These are phyloP conservation scores for Parochlus steinenii DNA, from an alignment of 2,888 invertebrate genomes.

Conservation along the genomic window DNA sequence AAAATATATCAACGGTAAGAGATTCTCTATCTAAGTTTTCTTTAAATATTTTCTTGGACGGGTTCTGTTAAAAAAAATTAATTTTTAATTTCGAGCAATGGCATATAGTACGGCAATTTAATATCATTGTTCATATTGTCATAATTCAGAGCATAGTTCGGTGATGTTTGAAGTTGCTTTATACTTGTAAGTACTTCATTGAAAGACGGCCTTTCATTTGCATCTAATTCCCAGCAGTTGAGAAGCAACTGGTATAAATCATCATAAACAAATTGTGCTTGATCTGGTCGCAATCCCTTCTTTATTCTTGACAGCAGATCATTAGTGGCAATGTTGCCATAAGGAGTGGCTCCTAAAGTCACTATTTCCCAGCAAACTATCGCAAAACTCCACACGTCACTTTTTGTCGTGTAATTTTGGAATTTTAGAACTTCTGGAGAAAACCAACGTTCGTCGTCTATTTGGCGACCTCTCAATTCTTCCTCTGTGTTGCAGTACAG, in stretches of 20 bases:
- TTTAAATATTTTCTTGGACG: background rate
- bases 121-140: constrained; percentile 20
- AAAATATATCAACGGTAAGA: too few relatives aligned
- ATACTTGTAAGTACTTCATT: constrained; percentile 36
- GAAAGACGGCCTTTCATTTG: constrained; percentile 62
- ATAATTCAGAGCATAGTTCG: constrained; percentile 26
- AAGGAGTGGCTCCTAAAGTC: constrained; percentile 61
- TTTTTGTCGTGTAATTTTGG: constrained; percentile 48
- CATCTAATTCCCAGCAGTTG: constrained; percentile 72
- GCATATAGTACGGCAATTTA: constrained; percentile 27
- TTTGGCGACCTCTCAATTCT: constrained; percentile 42
- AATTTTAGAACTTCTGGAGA: constrained; percentile 60
- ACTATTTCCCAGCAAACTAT: constrained; percentile 70
- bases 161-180: constrained; percentile 27
- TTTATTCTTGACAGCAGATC: constrained; percentile 51
- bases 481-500: constrained; percentile 43
- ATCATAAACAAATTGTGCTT: constrained; percentile 56
- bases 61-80: constrained; percentile 11
- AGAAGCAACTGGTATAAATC: constrained; percentile 66
- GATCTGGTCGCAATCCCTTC: constrained; percentile 53
- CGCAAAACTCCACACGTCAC: constrained; percentile 73
- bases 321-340: constrained; percentile 45
- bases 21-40: constrained; percentile 1
- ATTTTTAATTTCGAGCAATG: constrained; percentile 25
- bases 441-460: constrained; percentile 64